phyloP scores from a whole-genome alignment of 2,113 vertebrate species.

The Pimephales promelas region DNA sequence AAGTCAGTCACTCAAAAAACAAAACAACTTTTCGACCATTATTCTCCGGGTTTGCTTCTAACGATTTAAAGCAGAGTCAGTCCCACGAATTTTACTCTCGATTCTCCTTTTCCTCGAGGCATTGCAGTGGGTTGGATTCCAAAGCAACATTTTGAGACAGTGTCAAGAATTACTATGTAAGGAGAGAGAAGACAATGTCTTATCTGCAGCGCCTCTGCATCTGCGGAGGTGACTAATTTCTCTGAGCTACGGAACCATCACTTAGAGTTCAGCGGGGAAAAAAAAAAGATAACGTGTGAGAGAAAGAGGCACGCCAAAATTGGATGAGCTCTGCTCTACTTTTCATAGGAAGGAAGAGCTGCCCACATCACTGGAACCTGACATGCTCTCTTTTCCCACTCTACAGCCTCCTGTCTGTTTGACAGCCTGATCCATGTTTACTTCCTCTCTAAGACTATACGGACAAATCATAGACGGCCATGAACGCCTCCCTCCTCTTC shows the following conservation, averaged over 20 bases:
- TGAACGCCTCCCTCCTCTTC: slow-evolving; percentile 54
- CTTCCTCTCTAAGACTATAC: slow-evolving; percentile 57
- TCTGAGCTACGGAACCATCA: slow-evolving; percentile 70
- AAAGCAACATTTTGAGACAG: slow-evolving; percentile 63
- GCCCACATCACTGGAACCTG: slow-evolving; percentile 44
- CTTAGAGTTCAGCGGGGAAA: slow-evolving; percentile 54
- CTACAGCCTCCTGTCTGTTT: slow-evolving; percentile 42
- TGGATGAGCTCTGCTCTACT: slow-evolving; percentile 44
- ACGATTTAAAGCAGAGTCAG: neutral
- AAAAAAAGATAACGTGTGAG: slow-evolving; percentile 43
- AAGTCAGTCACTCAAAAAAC: neutral
- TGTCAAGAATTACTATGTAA: slow-evolving; percentile 63
- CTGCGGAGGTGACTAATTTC: slow-evolving; percentile 73
- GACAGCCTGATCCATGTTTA: slow-evolving; percentile 69
- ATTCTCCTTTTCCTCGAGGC: neutral
- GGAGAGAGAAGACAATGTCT: slow-evolving; percentile 61
- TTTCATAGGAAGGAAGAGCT: slow-evolving; percentile 47
- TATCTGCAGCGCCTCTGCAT: slow-evolving; percentile 36
- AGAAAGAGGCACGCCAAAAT: slow-evolving; percentile 40
- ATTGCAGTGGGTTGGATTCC: slow-evolving; percentile 37
- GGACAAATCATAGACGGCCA: slow-evolving; percentile 64
- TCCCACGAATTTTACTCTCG: neutral
- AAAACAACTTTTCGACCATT: neutral
- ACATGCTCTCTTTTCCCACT: slow-evolving; percentile 28
- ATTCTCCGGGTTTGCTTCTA: neutral